Evolutionary conservation across 2,888 invertebrate genomes (phyloP).

Genomic region (Serripes groenlandicus): DNA sequence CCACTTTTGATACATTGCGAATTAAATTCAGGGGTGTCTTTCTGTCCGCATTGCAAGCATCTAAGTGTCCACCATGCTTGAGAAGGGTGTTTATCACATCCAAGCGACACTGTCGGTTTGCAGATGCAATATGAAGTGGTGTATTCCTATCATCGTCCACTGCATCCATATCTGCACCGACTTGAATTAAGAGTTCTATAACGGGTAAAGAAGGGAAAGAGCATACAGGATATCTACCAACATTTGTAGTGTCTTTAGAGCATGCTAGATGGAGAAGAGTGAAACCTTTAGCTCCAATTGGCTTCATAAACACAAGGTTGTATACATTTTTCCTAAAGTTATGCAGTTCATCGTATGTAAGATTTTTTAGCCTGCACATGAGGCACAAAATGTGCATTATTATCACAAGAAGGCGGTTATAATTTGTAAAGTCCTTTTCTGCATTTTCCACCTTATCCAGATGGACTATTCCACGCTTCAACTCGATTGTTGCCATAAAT

Average conservation of each 20-base stretch:
- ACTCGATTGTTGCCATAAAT: constrained; percentile 90
- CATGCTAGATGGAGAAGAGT: constrained; percentile 92
- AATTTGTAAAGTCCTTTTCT: constrained; percentile 91
- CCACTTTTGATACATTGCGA: constrained; percentile 78
- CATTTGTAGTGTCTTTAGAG: constrained; percentile 91
- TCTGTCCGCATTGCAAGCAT: constrained; percentile 88
- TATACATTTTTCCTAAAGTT: constrained; percentile 91
- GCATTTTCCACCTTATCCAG: constrained; percentile 67
- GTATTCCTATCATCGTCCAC: constrained; percentile 94
- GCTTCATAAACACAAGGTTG: constrained; percentile 91
- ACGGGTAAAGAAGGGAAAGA: constrained; percentile 91
- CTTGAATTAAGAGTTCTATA: constrained; percentile 92
- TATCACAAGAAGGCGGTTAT: constrained; percentile 94
- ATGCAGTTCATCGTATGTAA: constrained; percentile 81
- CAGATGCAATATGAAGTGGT: constrained; percentile 93
- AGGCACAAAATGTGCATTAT: constrained; percentile 90
- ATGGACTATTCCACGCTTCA: constrained; percentile 87
- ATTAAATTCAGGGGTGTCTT: constrained; percentile 84
- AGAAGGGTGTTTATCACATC: constrained; percentile 92
- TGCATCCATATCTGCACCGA: constrained; percentile 94
- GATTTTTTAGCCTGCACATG: constrained; percentile 84
- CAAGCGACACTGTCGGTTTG: constrained; percentile 91
- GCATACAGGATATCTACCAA: constrained; percentile 91
- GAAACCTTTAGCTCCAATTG: constrained; percentile 87
- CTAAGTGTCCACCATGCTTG: constrained; percentile 94